Conservation (phyloP, 2,113 vertebrate species). For the Gyps fulvus region DNA sequence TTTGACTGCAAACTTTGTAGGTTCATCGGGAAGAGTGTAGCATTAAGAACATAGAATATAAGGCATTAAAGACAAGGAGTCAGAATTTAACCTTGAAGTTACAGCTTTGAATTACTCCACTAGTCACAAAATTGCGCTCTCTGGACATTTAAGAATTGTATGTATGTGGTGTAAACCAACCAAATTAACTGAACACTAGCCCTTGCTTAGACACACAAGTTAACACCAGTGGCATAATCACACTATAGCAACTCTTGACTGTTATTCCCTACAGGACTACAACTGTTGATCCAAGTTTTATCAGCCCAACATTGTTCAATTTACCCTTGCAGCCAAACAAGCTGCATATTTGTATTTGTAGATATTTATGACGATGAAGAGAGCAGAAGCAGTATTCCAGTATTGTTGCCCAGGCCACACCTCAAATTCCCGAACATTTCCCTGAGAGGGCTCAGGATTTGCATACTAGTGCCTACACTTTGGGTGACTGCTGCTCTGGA, state of each 20-base stretch:
- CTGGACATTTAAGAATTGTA: background rate
- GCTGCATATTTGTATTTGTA: background rate
- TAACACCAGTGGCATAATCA: background rate
- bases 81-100: background rate
- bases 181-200: background rate
- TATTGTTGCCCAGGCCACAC: background rate
- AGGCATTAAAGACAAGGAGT: background rate
- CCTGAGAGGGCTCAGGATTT: background rate
- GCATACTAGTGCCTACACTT: background rate
- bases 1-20: background rate
- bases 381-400: background rate
- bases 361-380: background rate
- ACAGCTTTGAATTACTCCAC: rapidly evolving
- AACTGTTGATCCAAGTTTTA: background rate
- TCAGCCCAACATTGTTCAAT: background rate
- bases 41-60: background rate
- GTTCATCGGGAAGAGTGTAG: background rate
- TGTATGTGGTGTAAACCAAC: background rate
- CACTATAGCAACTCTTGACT: background rate
- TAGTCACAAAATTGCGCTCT: background rate
- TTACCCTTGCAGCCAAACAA: background rate
- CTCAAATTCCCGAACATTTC: background rate
- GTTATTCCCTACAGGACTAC: background rate
- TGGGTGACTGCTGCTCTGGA: background rate
- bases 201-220: background rate